Evolutionary conservation across 2,113 vertebrate species (phyloP).

Genomic region (Sphyrna mokarran): DNA sequence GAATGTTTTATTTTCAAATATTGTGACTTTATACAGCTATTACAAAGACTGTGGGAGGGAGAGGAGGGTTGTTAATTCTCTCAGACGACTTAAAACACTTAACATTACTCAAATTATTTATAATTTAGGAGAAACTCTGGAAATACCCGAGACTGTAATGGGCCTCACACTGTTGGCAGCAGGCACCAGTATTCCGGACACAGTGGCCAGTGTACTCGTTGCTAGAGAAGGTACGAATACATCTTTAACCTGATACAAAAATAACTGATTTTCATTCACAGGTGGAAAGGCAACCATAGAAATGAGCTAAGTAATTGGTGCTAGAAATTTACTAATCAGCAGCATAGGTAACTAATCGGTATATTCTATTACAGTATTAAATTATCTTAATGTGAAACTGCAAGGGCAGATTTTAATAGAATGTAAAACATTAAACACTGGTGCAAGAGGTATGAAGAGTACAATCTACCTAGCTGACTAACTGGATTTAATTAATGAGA

Average conservation of each 20-base stretch:
- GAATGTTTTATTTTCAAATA: not conserved
- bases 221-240: constrained; percentile 78
- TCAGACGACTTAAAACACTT: not conserved
- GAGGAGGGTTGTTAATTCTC: not conserved
- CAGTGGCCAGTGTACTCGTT: constrained; percentile 84
- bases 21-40: not conserved
- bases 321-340: not conserved
- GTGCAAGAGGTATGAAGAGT: not conserved
- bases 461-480: not conserved
- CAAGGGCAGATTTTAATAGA: not conserved
- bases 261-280: not conserved
- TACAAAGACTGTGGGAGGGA: not conserved
- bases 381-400: not conserved
- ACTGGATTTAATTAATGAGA: not conserved
- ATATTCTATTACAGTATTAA: not conserved
- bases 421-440: not conserved
- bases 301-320: not conserved
- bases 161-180: constrained; percentile 89
- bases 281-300: not conserved
- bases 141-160: constrained; percentile 91
- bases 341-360: not conserved
- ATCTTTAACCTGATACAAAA: not conserved
- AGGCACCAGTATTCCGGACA: constrained; percentile 95
- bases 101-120: not conserved
- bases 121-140: constrained; percentile 77